Evolutionary conservation across 2,797 vertebrate species (phyloP), one percentile per base, ranked within the genome.

Genomic region (Lemur catta): DNA sequence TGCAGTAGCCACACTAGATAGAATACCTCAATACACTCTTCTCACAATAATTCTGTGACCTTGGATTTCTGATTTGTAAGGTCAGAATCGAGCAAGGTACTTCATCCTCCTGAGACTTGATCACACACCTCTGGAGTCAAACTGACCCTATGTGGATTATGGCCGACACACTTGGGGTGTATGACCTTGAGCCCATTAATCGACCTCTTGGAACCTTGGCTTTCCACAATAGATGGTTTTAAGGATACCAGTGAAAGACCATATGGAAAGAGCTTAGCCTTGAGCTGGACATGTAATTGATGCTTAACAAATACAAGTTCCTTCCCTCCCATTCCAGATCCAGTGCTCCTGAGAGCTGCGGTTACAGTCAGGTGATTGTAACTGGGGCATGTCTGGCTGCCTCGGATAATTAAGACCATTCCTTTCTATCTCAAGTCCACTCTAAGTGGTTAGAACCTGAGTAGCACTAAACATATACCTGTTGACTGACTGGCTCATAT

Each of bases 401-500:
- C 71, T 48, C 38, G 48, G 84, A n/a, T 81, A 61, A 72, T 41
- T 46, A 94, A 81, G 15, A 95, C 61, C 61, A 12, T 28, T 52
- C 61, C 69, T 95, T 86, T 88, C 93, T 92, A 84, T 33, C 67
- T 79, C 18, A 22, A 88, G 55, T 93, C 84, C 71, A 81, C 96
- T 81, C 30, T 69, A 35, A 43, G 94, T 89, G 93, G 94, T 85
- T 84, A 96, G 89, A 97, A 89, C 91, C 91, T 97, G 33, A 94
- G 89, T 26, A 94, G 93, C 96, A 92, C 96, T 94, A 93, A 95
- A 67, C 84, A 92, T 94, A 89, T 78, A 95, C 91, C 88, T 85
- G 55, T 89, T 97, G 97, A 95, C 93, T 96, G 96, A 97, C 89
- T 97, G 96, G 93, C 97, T 98, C 88, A 74, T 92, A 88, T 1